These are phyloP conservation scores for Dascillus cervinus DNA, from an alignment of 2,888 invertebrate genomes.

Conservation along the genomic window DNA sequence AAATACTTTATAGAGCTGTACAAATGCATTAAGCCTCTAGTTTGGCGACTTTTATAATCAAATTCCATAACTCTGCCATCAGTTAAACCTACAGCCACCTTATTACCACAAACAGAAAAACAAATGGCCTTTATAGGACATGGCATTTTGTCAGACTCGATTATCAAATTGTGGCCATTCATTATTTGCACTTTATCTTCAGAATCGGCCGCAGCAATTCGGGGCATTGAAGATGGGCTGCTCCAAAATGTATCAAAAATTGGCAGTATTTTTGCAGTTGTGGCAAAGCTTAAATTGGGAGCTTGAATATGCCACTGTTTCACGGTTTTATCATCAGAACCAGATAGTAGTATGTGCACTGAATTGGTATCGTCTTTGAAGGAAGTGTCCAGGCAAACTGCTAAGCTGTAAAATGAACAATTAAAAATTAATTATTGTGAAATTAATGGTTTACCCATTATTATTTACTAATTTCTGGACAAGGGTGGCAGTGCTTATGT, in stretches of 20 bases:
- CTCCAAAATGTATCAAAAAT: conserved; percentile 28
- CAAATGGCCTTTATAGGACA: conserved; percentile 26
- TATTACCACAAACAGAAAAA: conserved; percentile 31
- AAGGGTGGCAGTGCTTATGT: conserved; percentile 25
- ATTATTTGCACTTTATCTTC: conserved; percentile 29
- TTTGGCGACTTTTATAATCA: conserved; percentile 24
- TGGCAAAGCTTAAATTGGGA: conserved; percentile 20
- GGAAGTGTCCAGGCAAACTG: conserved; percentile 32
- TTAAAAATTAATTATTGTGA: not conserved
- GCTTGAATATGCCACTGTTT: conserved; percentile 32
- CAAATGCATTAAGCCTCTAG: conserved; percentile 20
- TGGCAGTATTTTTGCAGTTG: conserved; percentile 19
- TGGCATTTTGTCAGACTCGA: conserved; percentile 23
- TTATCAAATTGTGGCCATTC: conserved; percentile 25
- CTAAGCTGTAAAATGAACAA: conserved; percentile 20
- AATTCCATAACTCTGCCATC: conserved; percentile 29
- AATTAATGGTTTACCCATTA: conserved; percentile 27
- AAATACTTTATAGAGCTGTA: conserved; percentile 21
- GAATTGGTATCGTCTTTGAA: conserved; percentile 27
- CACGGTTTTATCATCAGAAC: conserved; percentile 31
- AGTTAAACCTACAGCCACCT: conserved; percentile 30
- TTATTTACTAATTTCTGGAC: conserved; percentile 24
- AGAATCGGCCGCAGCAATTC: conserved; percentile 21
- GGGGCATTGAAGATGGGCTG: conserved; percentile 6
- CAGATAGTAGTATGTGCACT: conserved; percentile 30